A percentile compares a stretch with the other conserved stretches of the same genome.
Conservation (phyloP, 2,888 invertebrate genomes). For the Tachina fera region DNA sequence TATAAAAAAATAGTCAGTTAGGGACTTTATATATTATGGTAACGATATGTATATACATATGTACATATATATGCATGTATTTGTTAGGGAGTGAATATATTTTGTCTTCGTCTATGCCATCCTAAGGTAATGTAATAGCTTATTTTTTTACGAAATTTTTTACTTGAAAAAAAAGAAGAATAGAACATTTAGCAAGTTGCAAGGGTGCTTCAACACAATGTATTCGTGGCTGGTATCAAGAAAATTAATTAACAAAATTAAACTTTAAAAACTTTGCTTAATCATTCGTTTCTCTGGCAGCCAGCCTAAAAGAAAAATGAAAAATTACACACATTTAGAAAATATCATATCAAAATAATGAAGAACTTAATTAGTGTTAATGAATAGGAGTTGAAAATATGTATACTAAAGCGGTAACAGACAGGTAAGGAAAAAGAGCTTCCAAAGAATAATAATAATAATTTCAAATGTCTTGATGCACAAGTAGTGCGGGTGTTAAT, state of each 20-base stretch:
- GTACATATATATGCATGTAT: too few relatives aligned
- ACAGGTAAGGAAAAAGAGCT: too few relatives aligned
- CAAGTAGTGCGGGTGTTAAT: too few relatives aligned
- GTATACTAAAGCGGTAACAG: too few relatives aligned
- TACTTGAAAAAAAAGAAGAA: slow-evolving; percentile 6
- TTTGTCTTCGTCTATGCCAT: not conserved
- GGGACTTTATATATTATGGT: too few relatives aligned
- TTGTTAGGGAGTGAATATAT: too few relatives aligned
- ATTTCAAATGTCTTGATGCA: too few relatives aligned
- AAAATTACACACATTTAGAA: not conserved
- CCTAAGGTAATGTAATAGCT: slow-evolving; percentile 31
- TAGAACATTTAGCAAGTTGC: slow-evolving; percentile 2
- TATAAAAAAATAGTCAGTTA: too few relatives aligned
- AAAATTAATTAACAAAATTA: slow-evolving; percentile 80
- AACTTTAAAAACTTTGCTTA: slow-evolving; percentile 62
- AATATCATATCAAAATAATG: slow-evolving; percentile 8
- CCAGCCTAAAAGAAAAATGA: not conserved
- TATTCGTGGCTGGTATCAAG: slow-evolving; percentile 52
- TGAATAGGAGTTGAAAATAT: slow-evolving; percentile 1
- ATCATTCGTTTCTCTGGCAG: not conserved
- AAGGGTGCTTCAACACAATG: slow-evolving; percentile 52
- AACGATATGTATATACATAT: too few relatives aligned
- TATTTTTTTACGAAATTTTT: slow-evolving; percentile 35
- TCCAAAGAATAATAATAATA: too few relatives aligned
- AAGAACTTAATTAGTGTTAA: slow-evolving; percentile 42